These are phyloP conservation scores for Chaetodon trifasciatus DNA, from an alignment of 2,797 vertebrate species.

Conservation along the genomic window DNA sequence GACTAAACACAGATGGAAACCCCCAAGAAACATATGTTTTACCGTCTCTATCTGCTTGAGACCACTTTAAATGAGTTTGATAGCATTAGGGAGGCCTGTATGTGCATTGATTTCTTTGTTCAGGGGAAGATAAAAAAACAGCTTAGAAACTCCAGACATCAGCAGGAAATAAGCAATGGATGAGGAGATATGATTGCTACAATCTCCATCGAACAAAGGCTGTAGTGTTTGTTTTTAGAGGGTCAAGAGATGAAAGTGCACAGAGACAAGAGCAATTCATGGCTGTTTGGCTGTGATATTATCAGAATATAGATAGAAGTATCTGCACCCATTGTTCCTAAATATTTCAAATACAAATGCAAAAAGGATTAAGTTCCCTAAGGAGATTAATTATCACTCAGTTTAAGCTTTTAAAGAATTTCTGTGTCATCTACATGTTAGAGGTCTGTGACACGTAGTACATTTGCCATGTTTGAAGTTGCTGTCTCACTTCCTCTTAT, in stretches of 20 bases:
- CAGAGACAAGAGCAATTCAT: conserved; percentile 13
- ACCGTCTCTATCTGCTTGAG: conserved; percentile 37
- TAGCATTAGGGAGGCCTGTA: conserved; percentile 46
- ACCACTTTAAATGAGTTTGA: conserved; percentile 52
- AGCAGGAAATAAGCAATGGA: conserved; percentile 36
- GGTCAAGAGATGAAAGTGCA: neutral
- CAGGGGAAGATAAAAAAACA: conserved; percentile 21
- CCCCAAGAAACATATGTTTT: conserved; percentile 47
- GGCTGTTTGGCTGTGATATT: neutral
- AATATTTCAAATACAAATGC: conserved; percentile 13
- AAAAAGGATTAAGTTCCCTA: neutral
- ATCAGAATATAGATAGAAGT: neutral
- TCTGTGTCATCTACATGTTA: neutral
- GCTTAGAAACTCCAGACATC: conserved; percentile 34
- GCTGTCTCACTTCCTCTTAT: neutral
- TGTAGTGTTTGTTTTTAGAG: conserved; percentile 1
- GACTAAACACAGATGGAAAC: conserved; percentile 42
- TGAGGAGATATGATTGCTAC: conserved; percentile 20
- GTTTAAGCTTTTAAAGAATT: neutral
- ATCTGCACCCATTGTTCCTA: neutral
- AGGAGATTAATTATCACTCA: neutral
- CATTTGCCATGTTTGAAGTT: neutral
- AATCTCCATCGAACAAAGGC: conserved; percentile 7
- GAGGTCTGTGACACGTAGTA: neutral
- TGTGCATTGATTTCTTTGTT: conserved; percentile 56